Evolutionary conservation across 2,888 invertebrate genomes (phyloP).

Genomic region (Cryptocheilus praepositus): DNA sequence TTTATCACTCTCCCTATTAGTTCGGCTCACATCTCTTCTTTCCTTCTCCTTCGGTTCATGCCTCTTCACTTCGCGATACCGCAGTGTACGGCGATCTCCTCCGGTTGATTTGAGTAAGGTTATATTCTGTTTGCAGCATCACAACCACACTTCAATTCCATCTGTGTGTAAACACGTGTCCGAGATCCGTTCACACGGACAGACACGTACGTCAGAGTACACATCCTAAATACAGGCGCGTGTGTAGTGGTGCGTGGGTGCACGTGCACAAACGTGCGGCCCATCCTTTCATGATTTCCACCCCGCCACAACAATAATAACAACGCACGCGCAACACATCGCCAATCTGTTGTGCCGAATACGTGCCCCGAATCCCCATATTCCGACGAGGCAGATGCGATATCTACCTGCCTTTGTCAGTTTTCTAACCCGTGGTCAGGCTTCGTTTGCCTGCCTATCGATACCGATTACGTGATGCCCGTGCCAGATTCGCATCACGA

Average conservation of each 20-base stretch:
- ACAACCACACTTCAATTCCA: slow-evolving; percentile 6
- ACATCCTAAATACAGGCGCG: slow-evolving; percentile 2
- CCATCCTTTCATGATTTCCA: slow-evolving; percentile 26
- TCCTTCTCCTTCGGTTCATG: slow-evolving; percentile 3
- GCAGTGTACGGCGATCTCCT: slow-evolving; percentile 25
- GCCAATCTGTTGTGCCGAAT: slow-evolving; percentile 48
- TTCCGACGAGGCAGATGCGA: slow-evolving; percentile 20
- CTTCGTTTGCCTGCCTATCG: slow-evolving; percentile 38
- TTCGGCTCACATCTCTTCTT: neutral
- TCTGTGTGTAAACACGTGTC: slow-evolving; percentile 6
- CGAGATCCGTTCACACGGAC: slow-evolving; percentile 7
- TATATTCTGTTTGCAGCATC: slow-evolving; percentile 49
- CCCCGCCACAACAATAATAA: slow-evolving; percentile 24
- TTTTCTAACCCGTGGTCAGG: slow-evolving; percentile 52
- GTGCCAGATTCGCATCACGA: slow-evolving; percentile 48
- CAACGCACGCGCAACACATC: slow-evolving; percentile 34
- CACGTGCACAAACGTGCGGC: slow-evolving; percentile 9
- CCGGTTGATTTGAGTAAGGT: slow-evolving; percentile 45
- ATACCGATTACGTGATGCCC: slow-evolving; percentile 52
- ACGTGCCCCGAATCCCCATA: slow-evolving; percentile 55
- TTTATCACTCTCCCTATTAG: neutral
- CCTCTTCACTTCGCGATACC: slow-evolving; percentile 5
- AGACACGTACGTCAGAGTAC: slow-evolving; percentile 12
- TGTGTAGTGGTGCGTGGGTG: neutral
- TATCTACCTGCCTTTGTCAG: slow-evolving; percentile 40